Evolutionary conservation across 2,888 invertebrate species (phyloP).

Genomic region (Chironomus riparius): DNA sequence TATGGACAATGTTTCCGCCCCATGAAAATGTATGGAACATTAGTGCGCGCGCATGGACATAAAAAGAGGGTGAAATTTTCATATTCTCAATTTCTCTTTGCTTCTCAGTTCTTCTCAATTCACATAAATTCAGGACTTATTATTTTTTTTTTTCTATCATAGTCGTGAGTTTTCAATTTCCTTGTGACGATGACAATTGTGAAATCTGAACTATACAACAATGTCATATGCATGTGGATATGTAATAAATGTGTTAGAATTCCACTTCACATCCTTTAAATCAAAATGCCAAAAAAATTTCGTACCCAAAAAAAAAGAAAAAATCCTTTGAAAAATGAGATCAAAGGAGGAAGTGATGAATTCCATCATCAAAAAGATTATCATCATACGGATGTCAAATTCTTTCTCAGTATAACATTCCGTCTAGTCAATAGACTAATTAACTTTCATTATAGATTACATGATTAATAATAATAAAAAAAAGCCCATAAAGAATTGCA

Average conservation of each 20-base stretch:
- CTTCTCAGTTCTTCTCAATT: background rate
- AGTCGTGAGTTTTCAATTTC: background rate
- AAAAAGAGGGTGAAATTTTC: background rate
- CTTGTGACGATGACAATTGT: background rate
- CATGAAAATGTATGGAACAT: background rate
- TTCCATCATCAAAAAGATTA: no score
- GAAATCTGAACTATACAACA: background rate
- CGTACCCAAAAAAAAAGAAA: no score
- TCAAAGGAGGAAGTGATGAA: no score
- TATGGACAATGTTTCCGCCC: conserved; percentile 2
- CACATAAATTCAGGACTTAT: background rate
- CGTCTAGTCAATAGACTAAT: no score
- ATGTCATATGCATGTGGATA: background rate
- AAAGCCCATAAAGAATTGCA: no score
- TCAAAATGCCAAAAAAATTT: no score
- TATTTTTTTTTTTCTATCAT: background rate
- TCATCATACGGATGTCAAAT: no score
- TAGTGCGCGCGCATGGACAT: background rate
- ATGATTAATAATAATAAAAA: no score
- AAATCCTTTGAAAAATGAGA: no score
- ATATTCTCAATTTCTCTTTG: background rate
- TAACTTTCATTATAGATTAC: no score
- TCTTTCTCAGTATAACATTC: no score
- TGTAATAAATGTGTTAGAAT: background rate
- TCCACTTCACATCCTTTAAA: no score